Evolutionary conservation across 2,888 invertebrate species (phyloP), one percentile per base, ranked within the genome.

Genomic region (Octodonta nipae): DNA sequence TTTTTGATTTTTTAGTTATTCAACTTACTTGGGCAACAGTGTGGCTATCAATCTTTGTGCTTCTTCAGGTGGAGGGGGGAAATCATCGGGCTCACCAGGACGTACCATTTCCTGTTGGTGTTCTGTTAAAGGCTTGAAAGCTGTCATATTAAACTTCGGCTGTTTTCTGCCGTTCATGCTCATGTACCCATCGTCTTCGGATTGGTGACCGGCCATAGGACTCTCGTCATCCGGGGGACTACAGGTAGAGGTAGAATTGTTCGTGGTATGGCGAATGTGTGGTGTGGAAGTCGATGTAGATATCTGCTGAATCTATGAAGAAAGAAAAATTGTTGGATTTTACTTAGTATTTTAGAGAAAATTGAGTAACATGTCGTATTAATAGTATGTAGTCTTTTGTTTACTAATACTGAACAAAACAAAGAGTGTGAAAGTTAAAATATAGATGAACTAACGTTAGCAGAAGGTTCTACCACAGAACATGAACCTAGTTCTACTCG

Each of bases 101-200:
- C 54, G 43, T 56, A 68, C 25, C 5, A 31, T 32, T 24, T 27
- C 36, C 10, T 26, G 28, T 11, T 63, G 66, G 36, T 65, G 65
- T 58, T 73, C 73, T 40, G 70, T 71, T 25, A 61, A 58, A 52
- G 71, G 77, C 65, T 69, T 75, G 66, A 73, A 78, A 58, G 71
- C 15, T 15, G 15, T 11, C 3, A 11, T 22, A n/a, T n/a, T 11
- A 11, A 22, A 22, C 22, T 22, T 22, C 22, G n/a, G 11, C 30
- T 30, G 73, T 61, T 78, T 78, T 60, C 83, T 74, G 49, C 85
- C 85, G 74, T 85, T 86, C 74, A 85, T 82, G 66, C 85, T 85
- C 84, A 85, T 85, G 66, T 86, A 85, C 61, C 85, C 85, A 73
- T 86, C 85, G 73, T 86, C 85, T 61, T 86, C 85, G 35, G 84